Evolutionary conservation across 2,113 vertebrate species (phyloP), one percentile per base, ranked within the genome.

Genomic region (Elephantulus edwardii): DNA sequence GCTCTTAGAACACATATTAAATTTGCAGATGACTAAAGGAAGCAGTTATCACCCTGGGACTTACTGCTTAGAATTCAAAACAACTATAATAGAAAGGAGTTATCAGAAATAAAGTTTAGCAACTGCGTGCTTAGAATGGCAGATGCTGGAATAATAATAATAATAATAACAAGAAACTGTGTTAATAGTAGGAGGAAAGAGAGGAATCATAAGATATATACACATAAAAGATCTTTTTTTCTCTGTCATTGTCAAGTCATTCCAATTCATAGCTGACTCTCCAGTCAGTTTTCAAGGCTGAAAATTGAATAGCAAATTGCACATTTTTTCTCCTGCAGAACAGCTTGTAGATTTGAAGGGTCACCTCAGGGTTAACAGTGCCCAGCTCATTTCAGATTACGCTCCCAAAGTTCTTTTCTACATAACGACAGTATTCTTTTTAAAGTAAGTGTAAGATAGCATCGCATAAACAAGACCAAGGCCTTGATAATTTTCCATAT

Each of bases 11-110:
- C 20, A n/a, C 24, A 76, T 3, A n/a, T n/a, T 52, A 68, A 38
- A 50, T 88, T 80, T 81, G 24, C 33, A 81, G 24, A 85, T 76
- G 14, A 70, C 17, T 38, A 88, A 62, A 26, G 71, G 20, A 40
- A 54, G n/a, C 11, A 35, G 16, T 28, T 64, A 30, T 40, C 14
- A 54, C 20, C 33, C 9, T 89, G 58, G 58, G 35, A 52, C 30
- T 88, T n/a, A n/a, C 75, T 24, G 35, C 35, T 89, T n/a, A 92
- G 17, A 76, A 62, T 81, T 71, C 28, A 81, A 86, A 94, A 71
- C 52, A 38, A 56, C 22, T 28, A 66, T 46, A 48, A 46, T 46
- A 86, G 60, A 76, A 26, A 62, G 6, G 38, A 89, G 8, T 54
- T 68, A 77, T 40, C 38, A 82, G 46, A 82, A 86, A 82, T 58